Percentiles rank a stretch among this genome's conserved stretches.
phyloP scores from a whole-genome alignment of 2,113 vertebrate genomes.

The Epinephelus fuscoguttatus region DNA sequence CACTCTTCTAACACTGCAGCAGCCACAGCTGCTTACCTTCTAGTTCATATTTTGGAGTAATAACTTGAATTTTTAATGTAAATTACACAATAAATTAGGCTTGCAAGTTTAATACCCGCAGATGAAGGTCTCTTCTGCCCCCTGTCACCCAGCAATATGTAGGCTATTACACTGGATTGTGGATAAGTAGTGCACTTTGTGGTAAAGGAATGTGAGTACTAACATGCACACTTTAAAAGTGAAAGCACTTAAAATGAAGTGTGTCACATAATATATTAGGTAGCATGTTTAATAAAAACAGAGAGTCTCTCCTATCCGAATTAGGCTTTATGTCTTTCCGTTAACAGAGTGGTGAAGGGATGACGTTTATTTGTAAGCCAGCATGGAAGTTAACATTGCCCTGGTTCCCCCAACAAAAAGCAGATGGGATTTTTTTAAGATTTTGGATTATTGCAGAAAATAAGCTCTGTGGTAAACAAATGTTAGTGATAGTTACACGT shows the following conservation, averaged over 20 bases:
- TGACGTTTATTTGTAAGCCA: too few relatives aligned
- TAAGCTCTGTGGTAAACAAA: too few relatives aligned
- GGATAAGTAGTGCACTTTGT: not conserved
- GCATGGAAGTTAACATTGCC: too few relatives aligned
- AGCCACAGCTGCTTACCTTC: conserved; percentile 15
- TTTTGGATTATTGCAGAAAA: too few relatives aligned
- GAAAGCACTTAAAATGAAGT: not conserved
- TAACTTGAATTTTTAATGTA: conserved; percentile 21
- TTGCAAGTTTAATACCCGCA: conserved; percentile 5
- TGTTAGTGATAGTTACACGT: too few relatives aligned
- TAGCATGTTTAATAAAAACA: not conserved
- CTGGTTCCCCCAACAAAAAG: too few relatives aligned
- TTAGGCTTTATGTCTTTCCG: not conserved
- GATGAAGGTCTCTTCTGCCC: not conserved
- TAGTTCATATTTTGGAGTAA: conserved; percentile 10
- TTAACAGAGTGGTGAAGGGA: too few relatives aligned
- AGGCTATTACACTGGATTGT: conserved; percentile 4
- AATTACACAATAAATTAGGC: conserved; percentile 31
- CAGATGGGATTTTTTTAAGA: too few relatives aligned
- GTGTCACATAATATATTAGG: conserved; percentile 4
- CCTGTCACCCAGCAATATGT: not conserved
- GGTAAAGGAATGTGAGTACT: not conserved
- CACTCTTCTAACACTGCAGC: not conserved
- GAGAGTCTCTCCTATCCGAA: not conserved
- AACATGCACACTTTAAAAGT: conserved; percentile 19